These are phyloP conservation scores for Coleophora deauratella DNA, from an alignment of 2,888 invertebrate genomes.

Conservation along the genomic window DNA sequence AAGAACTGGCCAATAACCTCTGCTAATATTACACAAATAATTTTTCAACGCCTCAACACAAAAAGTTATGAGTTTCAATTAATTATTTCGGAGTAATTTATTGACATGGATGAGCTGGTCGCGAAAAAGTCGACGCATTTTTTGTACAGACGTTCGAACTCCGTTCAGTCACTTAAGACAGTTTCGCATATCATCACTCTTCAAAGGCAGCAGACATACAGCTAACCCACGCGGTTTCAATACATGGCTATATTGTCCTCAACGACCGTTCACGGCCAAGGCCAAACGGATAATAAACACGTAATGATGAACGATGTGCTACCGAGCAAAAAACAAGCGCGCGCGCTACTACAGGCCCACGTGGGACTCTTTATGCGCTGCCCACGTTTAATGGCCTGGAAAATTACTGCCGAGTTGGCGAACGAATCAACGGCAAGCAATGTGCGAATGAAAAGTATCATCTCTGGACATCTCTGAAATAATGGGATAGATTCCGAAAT, in stretches of 20 bases:
- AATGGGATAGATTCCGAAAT: no score
- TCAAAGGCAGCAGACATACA: no score
- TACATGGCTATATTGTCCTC: constrained; percentile 42
- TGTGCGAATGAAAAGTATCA: constrained; percentile 31
- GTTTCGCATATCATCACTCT: no score
- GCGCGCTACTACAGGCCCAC: constrained; percentile 37
- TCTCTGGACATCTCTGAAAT: constrained; percentile 11
- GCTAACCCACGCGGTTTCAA: constrained; percentile 22
- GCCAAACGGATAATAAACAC: constrained; percentile 63
- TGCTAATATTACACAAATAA: no score
- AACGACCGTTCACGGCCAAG: constrained; percentile 71
- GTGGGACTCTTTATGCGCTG: constrained; percentile 40
- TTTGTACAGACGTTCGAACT: no score
- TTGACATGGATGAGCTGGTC: no score
- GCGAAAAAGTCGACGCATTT: no score
- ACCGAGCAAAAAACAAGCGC: constrained; percentile 43
- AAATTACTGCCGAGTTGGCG: constrained; percentile 48
- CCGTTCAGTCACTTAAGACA: no score
- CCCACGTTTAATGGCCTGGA: constrained; percentile 59
- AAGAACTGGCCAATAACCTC: no score
- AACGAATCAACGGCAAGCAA: constrained; percentile 21
- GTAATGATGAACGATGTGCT: constrained; percentile 63
- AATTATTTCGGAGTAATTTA: no score
- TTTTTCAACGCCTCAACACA: no score
- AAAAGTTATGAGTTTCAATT: no score